Evolutionary conservation across 2,113 vertebrate species (phyloP).

Genomic region (Probosciger aterrimus): DNA sequence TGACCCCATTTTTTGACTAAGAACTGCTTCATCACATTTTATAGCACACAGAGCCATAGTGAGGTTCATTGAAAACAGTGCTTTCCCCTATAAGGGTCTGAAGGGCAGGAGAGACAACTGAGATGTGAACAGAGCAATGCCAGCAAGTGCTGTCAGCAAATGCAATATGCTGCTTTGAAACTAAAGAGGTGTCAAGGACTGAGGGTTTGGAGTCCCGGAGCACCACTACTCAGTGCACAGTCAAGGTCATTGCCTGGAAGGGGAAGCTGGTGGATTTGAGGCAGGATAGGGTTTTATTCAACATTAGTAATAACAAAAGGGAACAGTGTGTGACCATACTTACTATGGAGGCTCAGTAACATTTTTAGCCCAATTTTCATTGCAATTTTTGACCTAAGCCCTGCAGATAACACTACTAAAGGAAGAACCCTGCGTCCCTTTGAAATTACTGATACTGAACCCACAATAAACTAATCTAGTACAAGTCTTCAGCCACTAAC

Average conservation of each 20-base stretch:
- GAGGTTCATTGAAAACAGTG: not conserved
- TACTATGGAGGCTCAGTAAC: accelerated
- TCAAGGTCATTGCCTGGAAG: not conserved
- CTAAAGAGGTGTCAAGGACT: not conserved
- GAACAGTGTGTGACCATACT: not conserved
- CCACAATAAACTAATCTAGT: not conserved
- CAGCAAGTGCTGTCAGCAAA: not conserved
- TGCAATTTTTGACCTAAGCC: not conserved
- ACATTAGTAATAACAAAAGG: not conserved
- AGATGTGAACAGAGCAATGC: not conserved
- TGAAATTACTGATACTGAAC: not conserved
- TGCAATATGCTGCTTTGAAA: not conserved
- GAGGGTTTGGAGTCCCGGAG: not conserved
- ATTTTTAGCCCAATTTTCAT: not conserved
- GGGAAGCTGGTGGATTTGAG: not conserved
- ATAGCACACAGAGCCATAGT: not conserved
- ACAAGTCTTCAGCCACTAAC: not conserved
- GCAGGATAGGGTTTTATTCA: not conserved
- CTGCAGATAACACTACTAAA: not conserved
- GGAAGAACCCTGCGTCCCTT: not conserved
- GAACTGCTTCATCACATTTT: not conserved
- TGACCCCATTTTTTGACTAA: not conserved
- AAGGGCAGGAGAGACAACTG: not conserved
- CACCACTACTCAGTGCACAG: not conserved
- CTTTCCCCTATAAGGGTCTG: accelerated